Percentiles rank a stretch among this genome's conserved stretches.
These are phyloP conservation scores for Thecophora atra DNA, from an alignment of 2,888 invertebrate species.

Conservation along the genomic window DNA sequence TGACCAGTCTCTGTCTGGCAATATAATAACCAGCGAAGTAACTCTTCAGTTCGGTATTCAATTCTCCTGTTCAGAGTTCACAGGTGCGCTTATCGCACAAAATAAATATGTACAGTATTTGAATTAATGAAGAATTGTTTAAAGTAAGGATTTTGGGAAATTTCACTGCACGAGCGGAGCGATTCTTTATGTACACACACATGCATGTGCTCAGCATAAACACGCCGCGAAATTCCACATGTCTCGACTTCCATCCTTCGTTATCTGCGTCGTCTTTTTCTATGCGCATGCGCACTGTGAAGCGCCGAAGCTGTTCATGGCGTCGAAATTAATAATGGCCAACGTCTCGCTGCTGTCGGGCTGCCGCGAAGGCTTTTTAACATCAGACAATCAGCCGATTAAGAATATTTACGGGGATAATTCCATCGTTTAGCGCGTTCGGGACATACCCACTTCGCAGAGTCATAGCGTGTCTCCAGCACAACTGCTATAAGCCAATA, in stretches of 20 bases:
- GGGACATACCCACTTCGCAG: constrained; percentile 60
- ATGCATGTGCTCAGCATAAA: neutral
- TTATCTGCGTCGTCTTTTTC: neutral
- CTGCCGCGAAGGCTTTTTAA: neutral
- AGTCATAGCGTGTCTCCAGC: constrained; percentile 17
- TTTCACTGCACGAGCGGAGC: neutral
- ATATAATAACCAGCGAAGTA: too few relatives aligned
- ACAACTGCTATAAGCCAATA: constrained; percentile 2
- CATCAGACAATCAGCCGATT: constrained; percentile 50
- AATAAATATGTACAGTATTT: too few relatives aligned
- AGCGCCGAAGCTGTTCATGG: constrained; percentile 1
- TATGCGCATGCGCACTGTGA: neutral
- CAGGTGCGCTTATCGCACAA: too few relatives aligned
- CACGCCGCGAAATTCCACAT: neutral
- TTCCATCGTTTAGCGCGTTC: constrained; percentile 60
- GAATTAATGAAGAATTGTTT: too few relatives aligned
- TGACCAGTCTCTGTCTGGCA: too few relatives aligned
- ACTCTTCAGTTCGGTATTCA: too few relatives aligned
- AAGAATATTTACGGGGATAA: constrained; percentile 61
- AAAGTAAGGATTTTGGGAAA: neutral
- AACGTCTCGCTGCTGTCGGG: neutral
- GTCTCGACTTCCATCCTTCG: neutral
- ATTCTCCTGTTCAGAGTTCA: too few relatives aligned
- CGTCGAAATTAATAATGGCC: constrained; percentile 26
- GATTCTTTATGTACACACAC: neutral